Evolutionary conservation across 2,113 vertebrate genomes (phyloP), one percentile per base, ranked within the genome.

Genomic region (Mustela nigripes): DNA sequence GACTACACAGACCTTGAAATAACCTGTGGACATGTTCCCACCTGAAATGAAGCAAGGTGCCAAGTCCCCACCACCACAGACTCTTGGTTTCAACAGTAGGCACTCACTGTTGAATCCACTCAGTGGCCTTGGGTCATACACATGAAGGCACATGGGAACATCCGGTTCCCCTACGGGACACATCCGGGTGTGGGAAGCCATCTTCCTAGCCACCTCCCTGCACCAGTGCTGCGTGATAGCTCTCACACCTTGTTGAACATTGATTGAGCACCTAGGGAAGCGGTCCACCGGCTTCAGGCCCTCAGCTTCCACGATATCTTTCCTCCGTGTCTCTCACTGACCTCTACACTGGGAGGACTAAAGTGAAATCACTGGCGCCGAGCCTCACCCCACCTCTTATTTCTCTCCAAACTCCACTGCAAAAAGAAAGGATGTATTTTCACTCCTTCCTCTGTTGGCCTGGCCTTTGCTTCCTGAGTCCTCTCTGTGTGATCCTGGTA

Each of bases 181-280:
- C 56, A 33, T 9, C 31, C 2, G 8, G 16, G 14, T 11, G 5
- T 58, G 71, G 42, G 45, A 42, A 78, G 73, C 60, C 42, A 39
- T 58, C 79, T 42, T 14, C n/a, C 39, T 65, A 81, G 80, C 24
- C 26, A 14, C 80, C 22, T n/a, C 8, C 39, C 53, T 60, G 10
- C 42, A 36, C 65, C 19, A 6, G 1, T 31, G 31, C 42, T 24
- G 3, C 1, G 0, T 19, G 28, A 2, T 2, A 14, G 26, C 10
- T 42, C n/a, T 42, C 31, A 63, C 42, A 10, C 7, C 18, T 22
- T 24, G 36, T 15, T 26, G 67, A 60, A 33, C 4, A 4, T 45
- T 2, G 39, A 16, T 11, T 5, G 11, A 65, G 63, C n/a, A 22
- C 12, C 33, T 21, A 48, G 33, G 65, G 67, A 63, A 96, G 71